phyloP scores from a whole-genome alignment of 1,140 invertebrate genomes.

The Drosophila nannoptera region DNA sequence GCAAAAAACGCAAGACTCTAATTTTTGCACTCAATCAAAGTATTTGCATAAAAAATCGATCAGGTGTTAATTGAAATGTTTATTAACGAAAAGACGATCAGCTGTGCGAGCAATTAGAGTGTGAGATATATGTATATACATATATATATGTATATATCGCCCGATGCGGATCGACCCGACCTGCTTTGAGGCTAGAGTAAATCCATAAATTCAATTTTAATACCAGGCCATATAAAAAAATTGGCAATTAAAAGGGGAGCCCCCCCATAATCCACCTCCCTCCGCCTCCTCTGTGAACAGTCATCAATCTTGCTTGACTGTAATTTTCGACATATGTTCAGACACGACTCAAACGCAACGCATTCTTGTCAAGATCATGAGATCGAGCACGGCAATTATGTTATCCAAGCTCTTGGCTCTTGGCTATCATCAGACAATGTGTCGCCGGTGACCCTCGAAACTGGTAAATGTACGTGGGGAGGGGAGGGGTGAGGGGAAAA shows the following conservation, averaged over 20 bases:
- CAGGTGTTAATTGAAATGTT: constrained; percentile 27
- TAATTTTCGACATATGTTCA: constrained; percentile 27
- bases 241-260: constrained; percentile 32
- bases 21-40: neutral
- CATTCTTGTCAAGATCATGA: constrained; percentile 37
- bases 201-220: constrained; percentile 16
- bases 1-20: neutral
- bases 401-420: constrained; percentile 23
- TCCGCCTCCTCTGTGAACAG: neutral
- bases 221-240: constrained; percentile 27
- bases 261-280: neutral
- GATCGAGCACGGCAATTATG: constrained; percentile 25
- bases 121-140: neutral
- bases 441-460: constrained; percentile 38
- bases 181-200: neutral
- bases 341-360: constrained; percentile 19
- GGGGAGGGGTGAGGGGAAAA: no score
- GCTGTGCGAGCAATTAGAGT: neutral
- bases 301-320: constrained; percentile 25
- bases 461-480: neutral
- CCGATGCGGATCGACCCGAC: no score
- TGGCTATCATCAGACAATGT: constrained; percentile 13
- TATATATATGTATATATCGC: neutral
- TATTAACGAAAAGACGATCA: constrained; percentile 2
- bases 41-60: constrained; percentile 18